Conservation (phyloP, 2,113 vertebrate genomes). For the Argyrosomus japonicus region DNA sequence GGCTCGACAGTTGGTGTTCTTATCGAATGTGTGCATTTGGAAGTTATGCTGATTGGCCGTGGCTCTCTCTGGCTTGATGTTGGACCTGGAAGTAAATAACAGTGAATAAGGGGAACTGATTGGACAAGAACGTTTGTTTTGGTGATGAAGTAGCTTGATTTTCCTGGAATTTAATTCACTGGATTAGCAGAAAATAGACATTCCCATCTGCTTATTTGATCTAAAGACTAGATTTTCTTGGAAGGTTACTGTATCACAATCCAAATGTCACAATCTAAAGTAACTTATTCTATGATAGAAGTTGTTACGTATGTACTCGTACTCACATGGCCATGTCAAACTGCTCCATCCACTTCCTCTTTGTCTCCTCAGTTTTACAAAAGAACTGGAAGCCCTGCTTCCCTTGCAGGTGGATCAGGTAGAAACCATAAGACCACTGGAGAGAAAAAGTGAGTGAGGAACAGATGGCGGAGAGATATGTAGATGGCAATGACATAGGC, state of each 20-base stretch:
- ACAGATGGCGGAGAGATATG: slow-evolving; percentile 38
- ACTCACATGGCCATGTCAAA: slow-evolving; percentile 99
- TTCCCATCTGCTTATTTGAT: not conserved
- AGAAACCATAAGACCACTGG: slow-evolving; percentile 99
- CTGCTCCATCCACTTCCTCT: slow-evolving; percentile 99
- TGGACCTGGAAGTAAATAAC: slow-evolving; percentile 86
- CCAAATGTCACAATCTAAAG: too few species aligned
- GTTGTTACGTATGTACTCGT: not conserved
- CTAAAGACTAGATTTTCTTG: not conserved
- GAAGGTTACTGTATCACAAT: not conserved
- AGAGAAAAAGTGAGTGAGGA: slow-evolving; percentile 48
- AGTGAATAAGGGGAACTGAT: not conserved
- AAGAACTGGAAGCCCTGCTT: slow-evolving; percentile 99
- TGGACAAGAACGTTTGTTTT: not conserved
- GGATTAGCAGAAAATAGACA: not conserved
- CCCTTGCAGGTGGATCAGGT: slow-evolving; percentile 95
- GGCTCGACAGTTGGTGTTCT: slow-evolving; percentile 95
- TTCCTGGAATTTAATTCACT: not conserved
- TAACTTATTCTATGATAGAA: not conserved
- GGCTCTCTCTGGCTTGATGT: slow-evolving; percentile 97
- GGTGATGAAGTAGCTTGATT: not conserved
- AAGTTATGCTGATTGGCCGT: slow-evolving; percentile 97
- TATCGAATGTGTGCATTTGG: slow-evolving; percentile 98
- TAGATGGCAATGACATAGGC: not conserved
- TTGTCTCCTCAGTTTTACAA: slow-evolving; percentile 98